Base-by-base conservation (phyloP, 2,888 invertebrate genomes). In the Camptogramma bilineatum region DNA sequence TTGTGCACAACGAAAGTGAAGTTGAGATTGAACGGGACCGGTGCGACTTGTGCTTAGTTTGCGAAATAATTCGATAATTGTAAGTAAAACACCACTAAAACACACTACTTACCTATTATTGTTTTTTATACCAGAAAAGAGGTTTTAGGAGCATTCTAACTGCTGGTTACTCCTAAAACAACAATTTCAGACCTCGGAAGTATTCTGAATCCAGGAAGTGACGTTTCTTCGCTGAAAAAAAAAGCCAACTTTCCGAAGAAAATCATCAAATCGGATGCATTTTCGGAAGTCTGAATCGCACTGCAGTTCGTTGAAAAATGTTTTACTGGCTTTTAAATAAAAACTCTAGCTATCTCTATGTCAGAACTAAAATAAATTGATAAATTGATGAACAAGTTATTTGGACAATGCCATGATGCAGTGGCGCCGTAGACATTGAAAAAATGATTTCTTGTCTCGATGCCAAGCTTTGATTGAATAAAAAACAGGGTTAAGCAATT, bases 401-500 rank as follows among this genome's bases (percentile, higher is more conserved):
- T 55, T 50, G 63, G 67, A 70, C 57, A 68, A 67, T 66, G 53
- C 58, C 52, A 55, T 64, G 63, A 56, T 69, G 69, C 68, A 73
- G 62, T 62, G 58, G 44, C 61, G 63, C 60, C 66, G 70, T 68
- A 68, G 77, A 80, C 75, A 75, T 75, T 69, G 78, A 82, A 85
- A 86, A 87, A 81, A 81, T 79, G 75, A 82, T 82, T 83, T 86
- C 85, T 90, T 91, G 91, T 85, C 76, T 77, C 77, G 73, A 83
- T 90, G 91, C 91, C 91, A 91, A 91, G 77, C 66, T 81, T 79
- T 66, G 76, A 82, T 85, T 84, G 80, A 83, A 85, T 84, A 87
- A 88, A n/a, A 90, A 88, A 82, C 78, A 65, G 76, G 75, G 79
- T 69, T 82, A 79, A 74, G 74, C 82, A 83, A 89, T 83, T 87